Base-by-base conservation (phyloP, 1,140 invertebrate species). In the Battus philenor region DNA sequence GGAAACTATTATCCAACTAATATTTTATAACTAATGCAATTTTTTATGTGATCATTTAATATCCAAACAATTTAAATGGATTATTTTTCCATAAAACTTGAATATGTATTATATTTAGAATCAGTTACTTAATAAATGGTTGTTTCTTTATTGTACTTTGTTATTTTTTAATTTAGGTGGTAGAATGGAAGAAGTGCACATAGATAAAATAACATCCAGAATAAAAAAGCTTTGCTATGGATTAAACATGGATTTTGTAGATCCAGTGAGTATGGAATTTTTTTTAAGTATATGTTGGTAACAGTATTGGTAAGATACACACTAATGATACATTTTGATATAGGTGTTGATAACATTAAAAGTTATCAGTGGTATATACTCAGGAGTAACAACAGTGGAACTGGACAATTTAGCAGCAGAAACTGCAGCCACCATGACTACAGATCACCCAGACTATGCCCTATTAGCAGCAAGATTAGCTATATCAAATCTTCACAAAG, bases 381-480 rank as follows among this genome's bases (percentile, higher is more conserved):
- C 94, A 54, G 98, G 98, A 5, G 97, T 99, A 1, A 98, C 95
- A 11, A 99, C 98, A 1, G 93, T 97, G 0, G 97, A 99, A 77
- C 86, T 99, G 58, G 98, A 99, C 85, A 99, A 98, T 84, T 87
- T 99, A 45, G 97, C 98, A 41, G 98, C 98, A 1, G 97, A 99
- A 88, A 99, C 94, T 49, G 95, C 96, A 26, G 97, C 97, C 9
- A 96, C 93, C 11, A 95, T 98, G 93, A 98, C 97, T 0, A 97
- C 95, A 3, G 92, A 95, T 68, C 98, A 99, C 88, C 95, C 97
- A 0, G 98, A 99, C 87, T 99, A 99, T 90, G 97, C 97, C 4
- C 90, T 95, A 48, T 88, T 99, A 29, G 98, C 98, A 47, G 98
- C 97, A 11, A 90, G 98, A 56, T 95, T 99, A 74, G 97, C 96